Base-by-base conservation (phyloP, 2,888 invertebrate genomes). In the Lepeophtheirus nordmannii region DNA sequence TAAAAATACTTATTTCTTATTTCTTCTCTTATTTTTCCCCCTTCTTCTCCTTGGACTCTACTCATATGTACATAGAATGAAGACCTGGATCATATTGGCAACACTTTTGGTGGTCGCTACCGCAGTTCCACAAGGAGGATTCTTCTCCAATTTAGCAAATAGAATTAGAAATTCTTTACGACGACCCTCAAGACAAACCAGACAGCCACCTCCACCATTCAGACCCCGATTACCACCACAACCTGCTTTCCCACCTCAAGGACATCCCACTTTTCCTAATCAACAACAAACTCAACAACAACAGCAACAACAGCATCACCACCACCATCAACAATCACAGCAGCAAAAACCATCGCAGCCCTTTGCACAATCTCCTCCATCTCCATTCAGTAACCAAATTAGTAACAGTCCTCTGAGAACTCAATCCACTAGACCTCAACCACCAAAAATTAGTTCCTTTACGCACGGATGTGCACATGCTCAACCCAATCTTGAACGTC, bases 121-220 rank as follows among this genome's bases (percentile, higher is more conserved):
- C 17, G 53, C 53, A 5, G 53, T 46, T 46, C 53, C 53, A n/a
- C 53, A 46, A 17, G 53, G 53, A n/a, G 53, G 53, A 46, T 46
- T 46, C 53, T 46, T 46, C 53, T 46, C 53, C 53, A 46, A 46
- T 46, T 17, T 46, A 17, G 53, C 53, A 46, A 46, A 8, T 17
- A 46, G 53, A 46, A 46, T 46, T 46, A 14, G 53, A n/a, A 46
- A 46, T 17, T 46, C 53, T n/a, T 8, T 46, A n/a, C 53, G 53
- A 46, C 53, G 53, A 46, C 53, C 53, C 53, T 46, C 53, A 46
- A 14, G 53, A 14, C 53, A 46, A 17, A 46, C 53, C 8, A 14
- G 53, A 5, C 53, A 46, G 53, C 53, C 53, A n/a, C 53, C 53
- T n/a, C 53, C 53, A n/a, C n/a, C n/a, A 14, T 46, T 46, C 53